Evolutionary conservation across 1,140 invertebrate genomes (phyloP).

Genomic region (Oncopeltus fasciatus): DNA sequence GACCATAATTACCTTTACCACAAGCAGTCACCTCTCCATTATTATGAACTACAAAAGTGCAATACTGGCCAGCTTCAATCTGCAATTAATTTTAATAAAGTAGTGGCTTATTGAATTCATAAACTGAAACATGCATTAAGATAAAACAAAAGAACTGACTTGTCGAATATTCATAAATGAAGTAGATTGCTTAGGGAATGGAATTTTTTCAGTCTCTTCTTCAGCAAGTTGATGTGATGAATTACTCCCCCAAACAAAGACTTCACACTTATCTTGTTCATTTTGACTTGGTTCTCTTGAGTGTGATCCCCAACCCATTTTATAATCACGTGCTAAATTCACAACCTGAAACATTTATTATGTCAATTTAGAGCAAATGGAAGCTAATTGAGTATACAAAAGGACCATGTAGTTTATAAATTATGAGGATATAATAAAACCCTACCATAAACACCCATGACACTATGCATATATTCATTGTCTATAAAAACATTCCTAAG

Average conservation of each 20-base stretch:
- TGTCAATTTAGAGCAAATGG: too few relatives aligned
- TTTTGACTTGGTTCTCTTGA: constrained; percentile 22
- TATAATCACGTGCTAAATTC: constrained; percentile 32
- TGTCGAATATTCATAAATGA: constrained; percentile 41
- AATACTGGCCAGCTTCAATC: constrained; percentile 52
- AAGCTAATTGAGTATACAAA: background rate
- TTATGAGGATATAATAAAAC: background rate
- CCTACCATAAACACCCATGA: too few relatives aligned
- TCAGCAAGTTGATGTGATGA: constrained; percentile 50
- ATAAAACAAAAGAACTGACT: constrained; percentile 29
- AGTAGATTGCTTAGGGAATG: constrained; percentile 40
- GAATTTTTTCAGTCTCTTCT: constrained; percentile 43
- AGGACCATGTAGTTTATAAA: background rate
- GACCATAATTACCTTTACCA: constrained; percentile 43
- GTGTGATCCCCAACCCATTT: constrained; percentile 27
- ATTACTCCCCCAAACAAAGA: constrained; percentile 55
- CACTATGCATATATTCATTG: too few relatives aligned
- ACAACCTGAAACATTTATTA: constrained; percentile 29
- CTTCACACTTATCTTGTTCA: constrained; percentile 32
- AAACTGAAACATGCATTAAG: background rate
- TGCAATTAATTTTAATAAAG: too few relatives aligned
- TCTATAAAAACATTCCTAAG: too few relatives aligned
- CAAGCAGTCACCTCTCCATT: constrained; percentile 43
- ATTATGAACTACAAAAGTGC: constrained; percentile 44
- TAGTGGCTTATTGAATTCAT: background rate